These are phyloP conservation scores for Sphenodon punctatus DNA, from an alignment of 2,797 vertebrate genomes.

Conservation along the genomic window DNA sequence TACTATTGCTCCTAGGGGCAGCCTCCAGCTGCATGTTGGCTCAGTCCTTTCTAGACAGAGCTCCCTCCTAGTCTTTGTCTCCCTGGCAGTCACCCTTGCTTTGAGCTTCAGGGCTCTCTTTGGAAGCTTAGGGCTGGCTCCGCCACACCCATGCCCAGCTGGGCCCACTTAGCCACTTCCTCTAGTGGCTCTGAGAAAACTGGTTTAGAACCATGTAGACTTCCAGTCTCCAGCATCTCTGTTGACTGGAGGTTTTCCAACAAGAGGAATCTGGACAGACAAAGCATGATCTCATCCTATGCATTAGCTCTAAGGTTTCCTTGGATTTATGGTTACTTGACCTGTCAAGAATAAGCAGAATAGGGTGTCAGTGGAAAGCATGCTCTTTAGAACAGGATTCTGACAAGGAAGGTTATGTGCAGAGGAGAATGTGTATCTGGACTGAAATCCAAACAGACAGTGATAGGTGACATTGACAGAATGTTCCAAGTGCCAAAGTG, in stretches of 20 bases:
- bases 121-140: too few species aligned
- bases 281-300: not conserved
- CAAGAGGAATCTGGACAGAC: constrained; percentile 56
- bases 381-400: not conserved
- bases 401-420: not conserved
- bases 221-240: constrained; percentile 55
- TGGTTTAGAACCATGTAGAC: not conserved
- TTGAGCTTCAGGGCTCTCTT: too few species aligned
- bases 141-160: too few species aligned
- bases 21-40: too few species aligned
- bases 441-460: accelerated
- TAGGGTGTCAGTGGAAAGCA: not conserved
- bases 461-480: constrained; percentile 61
- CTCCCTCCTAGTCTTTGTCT: too few species aligned
- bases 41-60: too few species aligned
- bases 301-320: constrained; percentile 21
- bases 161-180: too few species aligned
- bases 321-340: constrained; percentile 11
- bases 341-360: not conserved
- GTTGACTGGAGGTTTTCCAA: constrained; percentile 9
- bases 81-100: too few species aligned
- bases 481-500: constrained; percentile 41
- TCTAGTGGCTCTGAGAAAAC: constrained; percentile 17
- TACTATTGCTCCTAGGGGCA: too few species aligned
- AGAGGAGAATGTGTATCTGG: not conserved